Base-by-base conservation (phyloP, 2,113 vertebrate genomes). In the Malurus melanocephalus region DNA sequence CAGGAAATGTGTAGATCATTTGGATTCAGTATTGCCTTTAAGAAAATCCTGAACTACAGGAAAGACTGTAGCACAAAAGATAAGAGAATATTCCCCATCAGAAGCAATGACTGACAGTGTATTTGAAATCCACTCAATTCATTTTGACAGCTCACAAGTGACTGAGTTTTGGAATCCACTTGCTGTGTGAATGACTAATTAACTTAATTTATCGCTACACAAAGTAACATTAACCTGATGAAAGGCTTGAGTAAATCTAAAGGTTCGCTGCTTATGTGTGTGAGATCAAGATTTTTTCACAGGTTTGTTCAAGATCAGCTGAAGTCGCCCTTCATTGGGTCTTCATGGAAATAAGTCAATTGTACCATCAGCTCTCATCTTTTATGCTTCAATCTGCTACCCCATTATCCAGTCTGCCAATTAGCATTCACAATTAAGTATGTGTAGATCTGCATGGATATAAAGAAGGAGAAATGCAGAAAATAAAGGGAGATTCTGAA, bases 111-210 rank as follows among this genome's bases (percentile, higher is more conserved):
- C 46, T 93, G 92, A 92, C 80, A 83, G 79, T 57, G 40, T 91
- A 78, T 78, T 93, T 95, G 80, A 94, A 93, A 92, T 56, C 55
- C 85, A 48, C 30, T 33, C 14, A 59, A 76, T 90, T 94, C 49
- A 87, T 93, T 94, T 80, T 81, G 89, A 88, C 92, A 96, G 57
- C 20, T 85, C 77, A 69, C 24, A 91, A 75, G 43, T 62, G 40
- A 80, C 78, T 78, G 72, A 64, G 19, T 48, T 88, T 81, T 65
- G 94, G 60, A 94, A 72, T 86, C 52, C 79, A 72, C 43, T 32
- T 91, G 75, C 5, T 26, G 53, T 26, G 42, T 85, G 81, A 95
- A 90, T 78, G 65, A 46, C 81, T 68, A 81, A 94, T 86, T 90
- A 83, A 62, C 74, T 79, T 66, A 72, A 89, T 52, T 72, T 90